Percentiles rank a stretch among this genome's conserved stretches.
Evolutionary conservation across 2,113 vertebrate species (phyloP).

Genomic region (Condylura cristata): DNA sequence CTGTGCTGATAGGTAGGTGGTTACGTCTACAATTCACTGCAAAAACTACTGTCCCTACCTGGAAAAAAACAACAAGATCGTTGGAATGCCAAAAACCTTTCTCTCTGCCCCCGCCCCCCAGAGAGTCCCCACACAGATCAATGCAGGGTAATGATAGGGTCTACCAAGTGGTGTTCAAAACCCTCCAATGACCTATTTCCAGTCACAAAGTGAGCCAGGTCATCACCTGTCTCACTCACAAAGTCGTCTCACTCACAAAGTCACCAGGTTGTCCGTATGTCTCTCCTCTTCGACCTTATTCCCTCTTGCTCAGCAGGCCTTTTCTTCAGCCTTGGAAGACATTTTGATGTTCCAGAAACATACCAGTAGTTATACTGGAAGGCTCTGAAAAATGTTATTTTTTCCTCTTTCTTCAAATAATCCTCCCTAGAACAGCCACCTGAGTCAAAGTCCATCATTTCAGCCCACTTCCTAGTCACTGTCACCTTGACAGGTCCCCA

Average conservation of each 20-base stretch:
- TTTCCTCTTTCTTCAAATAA: background rate
- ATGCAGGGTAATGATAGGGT: background rate
- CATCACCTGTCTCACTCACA: no score
- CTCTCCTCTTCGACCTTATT: background rate
- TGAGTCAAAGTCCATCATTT: no score
- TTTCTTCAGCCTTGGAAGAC: rapidly evolving
- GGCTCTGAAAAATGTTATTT: background rate
- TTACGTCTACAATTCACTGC: background rate
- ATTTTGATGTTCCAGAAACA: no score
- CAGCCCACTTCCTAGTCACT: background rate
- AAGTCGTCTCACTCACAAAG: no score
- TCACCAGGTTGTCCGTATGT: background rate
- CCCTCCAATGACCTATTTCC: background rate
- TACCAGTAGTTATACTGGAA: rapidly evolving
- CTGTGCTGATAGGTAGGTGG: background rate
- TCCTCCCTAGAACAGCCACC: background rate
- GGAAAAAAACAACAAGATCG: background rate
- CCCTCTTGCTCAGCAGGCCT: rapidly evolving
- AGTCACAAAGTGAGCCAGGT: background rate
- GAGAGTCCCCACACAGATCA: background rate
- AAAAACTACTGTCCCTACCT: background rate
- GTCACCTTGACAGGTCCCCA: background rate
- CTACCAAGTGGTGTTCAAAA: rapidly evolving
- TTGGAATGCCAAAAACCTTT: background rate
- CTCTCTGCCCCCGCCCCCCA: background rate